These are phyloP conservation scores for Oryzias celebensis DNA, from an alignment of 2,113 vertebrate species.

Conservation along the genomic window DNA sequence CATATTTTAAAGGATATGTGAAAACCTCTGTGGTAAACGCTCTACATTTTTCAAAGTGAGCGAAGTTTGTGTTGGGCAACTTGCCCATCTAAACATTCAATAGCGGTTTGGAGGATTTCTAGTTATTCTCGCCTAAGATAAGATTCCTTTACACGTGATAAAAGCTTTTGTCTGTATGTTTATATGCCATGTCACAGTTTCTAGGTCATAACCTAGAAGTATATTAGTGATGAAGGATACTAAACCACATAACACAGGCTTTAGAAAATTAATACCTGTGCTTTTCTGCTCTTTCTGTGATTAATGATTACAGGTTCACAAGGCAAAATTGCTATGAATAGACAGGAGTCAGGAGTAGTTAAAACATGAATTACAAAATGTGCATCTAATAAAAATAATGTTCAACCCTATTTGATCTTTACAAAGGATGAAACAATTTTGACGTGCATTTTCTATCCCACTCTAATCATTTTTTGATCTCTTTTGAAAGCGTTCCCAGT, in stretches of 20 bases:
- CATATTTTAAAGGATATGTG: background rate
- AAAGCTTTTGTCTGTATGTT: background rate
- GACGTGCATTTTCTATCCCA: too few species aligned
- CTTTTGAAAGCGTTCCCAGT: too few species aligned
- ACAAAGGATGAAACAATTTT: too few species aligned
- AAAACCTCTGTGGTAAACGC: too few species aligned
- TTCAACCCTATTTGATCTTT: too few species aligned
- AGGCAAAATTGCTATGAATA: too few species aligned
- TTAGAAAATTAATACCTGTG: background rate
- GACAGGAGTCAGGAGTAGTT: too few species aligned
- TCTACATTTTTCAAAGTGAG: too few species aligned
- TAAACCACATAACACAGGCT: background rate
- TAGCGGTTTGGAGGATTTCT: background rate
- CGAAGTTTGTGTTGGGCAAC: background rate
- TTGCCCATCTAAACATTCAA: background rate
- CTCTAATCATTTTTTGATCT: too few species aligned
- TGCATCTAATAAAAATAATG: too few species aligned
- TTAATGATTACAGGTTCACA: too few species aligned
- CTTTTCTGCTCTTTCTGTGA: background rate
- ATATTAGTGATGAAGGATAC: background rate
- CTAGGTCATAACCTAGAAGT: background rate
- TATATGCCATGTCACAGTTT: background rate
- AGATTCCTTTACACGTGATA: background rate
- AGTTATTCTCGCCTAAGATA: background rate
- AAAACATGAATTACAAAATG: too few species aligned